Conservation (phyloP, 2,113 vertebrate genomes). For the Nerophis ophidion region DNA sequence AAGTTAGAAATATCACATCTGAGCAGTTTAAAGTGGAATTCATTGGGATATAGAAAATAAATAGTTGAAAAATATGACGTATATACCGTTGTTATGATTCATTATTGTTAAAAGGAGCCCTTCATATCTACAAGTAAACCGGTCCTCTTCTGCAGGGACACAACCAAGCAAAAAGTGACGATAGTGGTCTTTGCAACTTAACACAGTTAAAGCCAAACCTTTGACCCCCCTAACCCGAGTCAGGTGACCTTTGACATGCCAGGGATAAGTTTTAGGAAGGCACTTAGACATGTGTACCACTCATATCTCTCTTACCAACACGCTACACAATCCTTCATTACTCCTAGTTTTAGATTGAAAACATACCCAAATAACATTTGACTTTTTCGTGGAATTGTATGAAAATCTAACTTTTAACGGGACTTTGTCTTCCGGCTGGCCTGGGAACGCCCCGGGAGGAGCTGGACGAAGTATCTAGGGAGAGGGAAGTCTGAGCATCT, state of each 20-base stretch:
- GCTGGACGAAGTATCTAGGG: no score
- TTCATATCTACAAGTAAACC: not conserved
- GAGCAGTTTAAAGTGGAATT: slow-evolving; percentile 10
- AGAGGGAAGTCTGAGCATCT: no score
- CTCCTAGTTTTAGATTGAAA: slow-evolving; percentile 37
- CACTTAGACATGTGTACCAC: slow-evolving; percentile 1
- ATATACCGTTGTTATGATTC: not conserved
- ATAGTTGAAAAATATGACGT: slow-evolving; percentile 21
- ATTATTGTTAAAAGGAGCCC: not conserved
- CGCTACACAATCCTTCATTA: slow-evolving; percentile 5
- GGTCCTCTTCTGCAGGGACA: not conserved
- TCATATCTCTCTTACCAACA: not conserved
- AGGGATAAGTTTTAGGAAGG: slow-evolving; percentile 6
- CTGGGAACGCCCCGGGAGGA: no score
- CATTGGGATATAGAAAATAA: slow-evolving; percentile 56
- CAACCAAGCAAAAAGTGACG: not conserved
- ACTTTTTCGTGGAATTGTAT: no score
- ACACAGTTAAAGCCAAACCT: not conserved
- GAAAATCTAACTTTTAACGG: no score
- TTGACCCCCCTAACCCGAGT: not conserved
- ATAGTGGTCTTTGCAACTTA: not conserved
- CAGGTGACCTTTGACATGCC: not conserved
- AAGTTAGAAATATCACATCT: slow-evolving; percentile 64
- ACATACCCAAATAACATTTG: slow-evolving; percentile 1
- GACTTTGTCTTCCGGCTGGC: no score